Evolutionary conservation across 2,888 invertebrate species (phyloP), one percentile per base, ranked within the genome.

Genomic region (Hirtodrosophila cameraria): DNA sequence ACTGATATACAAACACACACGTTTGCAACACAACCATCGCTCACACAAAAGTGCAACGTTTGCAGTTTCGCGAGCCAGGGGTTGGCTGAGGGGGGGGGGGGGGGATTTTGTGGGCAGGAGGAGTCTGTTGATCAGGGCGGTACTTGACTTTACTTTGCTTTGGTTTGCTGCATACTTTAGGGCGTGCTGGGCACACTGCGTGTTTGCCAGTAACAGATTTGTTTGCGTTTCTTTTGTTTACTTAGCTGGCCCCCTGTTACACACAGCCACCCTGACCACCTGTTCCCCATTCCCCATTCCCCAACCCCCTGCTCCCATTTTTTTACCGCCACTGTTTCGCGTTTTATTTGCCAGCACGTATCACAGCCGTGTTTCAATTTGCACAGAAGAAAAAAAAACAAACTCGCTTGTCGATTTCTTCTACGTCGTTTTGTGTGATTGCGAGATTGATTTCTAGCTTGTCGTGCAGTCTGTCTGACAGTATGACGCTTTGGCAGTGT

Each of bases 301-400:
- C n/a, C n/a, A n/a, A n/a, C n/a, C n/a, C n/a, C n/a, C n/a, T n/a
- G n/a, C n/a, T n/a, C n/a, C n/a, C n/a, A n/a, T n/a, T n/a, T n/a
- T n/a, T n/a, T n/a, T n/a, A n/a, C n/a, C 8, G 18, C n/a, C 8
- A 25, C 23, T 38, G n/a, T n/a, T n/a, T n/a, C 25, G 13, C 25
- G 53, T 65, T 72, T 78, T 78, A 69, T 73, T 75, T 71, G 71
- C 62, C 59, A 27, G 70, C 82, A 86, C 81, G 84, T 83, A 68
- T 85, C 75, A 66, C 31, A 76, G 86, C 67, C 87, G 70, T 76
- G 86, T 79, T 83, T 83, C 87, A 83, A 87, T 87, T 83, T 82
- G 77, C 70, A 71, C 79, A 73, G 36, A 79, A 69, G 5, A 52
- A 43, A 57, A 64, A 54, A 59, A 18, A 13, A 58, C 62, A 59